phyloP scores from a whole-genome alignment of 2,797 vertebrate species.

The Pempheris klunzingeri region DNA sequence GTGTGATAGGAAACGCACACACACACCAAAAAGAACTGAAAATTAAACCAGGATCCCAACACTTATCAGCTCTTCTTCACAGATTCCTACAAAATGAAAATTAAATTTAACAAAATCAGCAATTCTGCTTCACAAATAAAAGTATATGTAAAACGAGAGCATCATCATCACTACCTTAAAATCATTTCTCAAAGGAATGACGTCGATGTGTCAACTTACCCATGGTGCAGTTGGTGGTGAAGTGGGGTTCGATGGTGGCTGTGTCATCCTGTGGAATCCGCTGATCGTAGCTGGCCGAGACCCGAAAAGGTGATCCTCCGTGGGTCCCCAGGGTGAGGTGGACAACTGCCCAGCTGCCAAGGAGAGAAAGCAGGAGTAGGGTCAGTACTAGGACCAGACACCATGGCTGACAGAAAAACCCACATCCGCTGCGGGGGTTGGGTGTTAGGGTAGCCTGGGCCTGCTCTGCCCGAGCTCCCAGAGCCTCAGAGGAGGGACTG shows the following conservation, averaged over 20 bases:
- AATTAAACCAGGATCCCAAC: background rate
- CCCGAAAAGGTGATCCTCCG: slow-evolving; percentile 77
- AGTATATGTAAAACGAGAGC: background rate
- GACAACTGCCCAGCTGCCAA: slow-evolving; percentile 88
- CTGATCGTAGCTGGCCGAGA: slow-evolving; percentile 83
- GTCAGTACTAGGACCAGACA: slow-evolving; percentile 80
- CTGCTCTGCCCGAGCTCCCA: slow-evolving; percentile 63
- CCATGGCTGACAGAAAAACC: slow-evolving; percentile 71
- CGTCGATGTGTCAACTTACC: slow-evolving; percentile 73
- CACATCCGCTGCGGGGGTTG: slow-evolving; percentile 43
- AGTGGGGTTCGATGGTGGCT: slow-evolving; percentile 83
- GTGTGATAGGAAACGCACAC: slow-evolving; percentile 15
- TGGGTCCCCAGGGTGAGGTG: slow-evolving; percentile 83
- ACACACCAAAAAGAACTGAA: slow-evolving; percentile 19
- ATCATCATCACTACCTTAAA: background rate
- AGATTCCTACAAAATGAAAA: background rate
- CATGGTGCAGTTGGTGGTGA: slow-evolving; percentile 88
- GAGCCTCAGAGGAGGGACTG: slow-evolving; percentile 51
- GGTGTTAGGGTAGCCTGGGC: slow-evolving; percentile 69
- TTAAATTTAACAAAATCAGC: background rate
- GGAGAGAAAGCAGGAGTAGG: slow-evolving; percentile 86
- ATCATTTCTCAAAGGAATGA: too few relatives aligned
- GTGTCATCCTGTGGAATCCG: slow-evolving; percentile 71
- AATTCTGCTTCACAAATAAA: background rate
- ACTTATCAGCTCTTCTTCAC: background rate